phyloP scores from a whole-genome alignment of 2,113 vertebrate genomes.

The Corythaeola cristata region DNA sequence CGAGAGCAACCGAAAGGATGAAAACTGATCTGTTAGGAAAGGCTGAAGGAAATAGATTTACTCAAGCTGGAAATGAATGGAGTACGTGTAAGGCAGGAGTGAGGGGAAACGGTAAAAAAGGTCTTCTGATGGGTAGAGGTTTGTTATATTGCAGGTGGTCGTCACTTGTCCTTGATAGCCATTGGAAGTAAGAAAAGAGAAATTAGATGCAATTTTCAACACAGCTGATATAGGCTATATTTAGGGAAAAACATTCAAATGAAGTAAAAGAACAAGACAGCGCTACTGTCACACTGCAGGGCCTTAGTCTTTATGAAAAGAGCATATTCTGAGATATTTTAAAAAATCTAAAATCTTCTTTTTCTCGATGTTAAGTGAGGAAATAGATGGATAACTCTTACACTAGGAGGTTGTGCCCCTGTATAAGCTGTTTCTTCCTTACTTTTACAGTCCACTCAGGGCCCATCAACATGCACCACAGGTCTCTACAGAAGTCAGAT shows the following conservation, averaged over 20 bases:
- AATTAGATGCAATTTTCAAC: neutral
- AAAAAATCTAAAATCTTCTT: neutral
- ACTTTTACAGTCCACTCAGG: neutral
- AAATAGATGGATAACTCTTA: neutral
- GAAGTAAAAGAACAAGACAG: neutral
- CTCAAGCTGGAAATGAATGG: neutral
- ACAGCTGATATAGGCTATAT: neutral
- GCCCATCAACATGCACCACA: too few species aligned
- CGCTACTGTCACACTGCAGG: neutral
- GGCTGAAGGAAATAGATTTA: neutral
- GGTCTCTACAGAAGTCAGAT: neutral
- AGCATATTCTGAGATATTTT: neutral
- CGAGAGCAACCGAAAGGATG: neutral
- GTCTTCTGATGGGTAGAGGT: neutral
- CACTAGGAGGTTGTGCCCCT: neutral
- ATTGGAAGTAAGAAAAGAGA: neutral
- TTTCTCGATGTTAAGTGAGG: neutral
- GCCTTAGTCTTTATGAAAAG: neutral
- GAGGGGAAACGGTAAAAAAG: neutral
- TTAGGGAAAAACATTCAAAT: neutral
- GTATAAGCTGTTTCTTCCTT: neutral
- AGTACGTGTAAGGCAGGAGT: neutral
- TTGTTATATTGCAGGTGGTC: neutral
- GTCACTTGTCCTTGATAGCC: neutral
- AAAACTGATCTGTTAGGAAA: neutral